Evolutionary conservation across 1,140 invertebrate species (phyloP), one percentile per base, ranked within the genome.

Genomic region (Pseudomyrmex dendroicus): DNA sequence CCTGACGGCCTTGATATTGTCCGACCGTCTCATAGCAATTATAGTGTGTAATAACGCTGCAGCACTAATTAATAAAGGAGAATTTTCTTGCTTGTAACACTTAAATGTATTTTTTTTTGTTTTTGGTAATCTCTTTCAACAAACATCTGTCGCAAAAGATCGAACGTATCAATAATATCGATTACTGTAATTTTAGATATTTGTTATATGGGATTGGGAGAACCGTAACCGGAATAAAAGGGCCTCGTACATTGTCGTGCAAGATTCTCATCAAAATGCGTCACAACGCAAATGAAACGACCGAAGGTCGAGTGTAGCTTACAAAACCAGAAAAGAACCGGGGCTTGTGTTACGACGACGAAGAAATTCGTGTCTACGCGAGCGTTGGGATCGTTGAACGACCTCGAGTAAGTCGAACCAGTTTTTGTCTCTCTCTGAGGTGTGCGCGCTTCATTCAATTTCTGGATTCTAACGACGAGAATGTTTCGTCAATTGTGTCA

Each of bases 351-450:
- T 80, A 59, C 35, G 35, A 35, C 35, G 35, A 35, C 63, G 20
- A 59, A 48, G 56, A 50, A 46, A 72, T 70, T 76, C 25, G 4
- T 54, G 66, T 61, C 54, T 50, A 17, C 20, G 22, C 46, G 66
- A 80, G 0, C 35, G 5, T 72, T 61, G 66, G 74, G 85, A 82
- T 77, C 83, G 80, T 86, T 82, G 85, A 86, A 86, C 83, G 85
- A 48, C 85, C 85, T 86, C 83, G 83, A 35, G 54, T 80, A 72
- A 80, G 25, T 72, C 76, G 76, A 80, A 59, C 67, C 62, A 77
- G 54, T 80, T 80, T 80, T 80, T 13, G 12, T 2, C 20, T 13
- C 48, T 8, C n/a, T 15, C 4, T 12, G n/a, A n/a, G 44, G 3
- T 35, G 35, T 2, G 59, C 35, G 13, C 52, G 20, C 64, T 70